phyloP scores from a whole-genome alignment of 2,113 vertebrate species.

The Pomatostomus ruficeps region DNA sequence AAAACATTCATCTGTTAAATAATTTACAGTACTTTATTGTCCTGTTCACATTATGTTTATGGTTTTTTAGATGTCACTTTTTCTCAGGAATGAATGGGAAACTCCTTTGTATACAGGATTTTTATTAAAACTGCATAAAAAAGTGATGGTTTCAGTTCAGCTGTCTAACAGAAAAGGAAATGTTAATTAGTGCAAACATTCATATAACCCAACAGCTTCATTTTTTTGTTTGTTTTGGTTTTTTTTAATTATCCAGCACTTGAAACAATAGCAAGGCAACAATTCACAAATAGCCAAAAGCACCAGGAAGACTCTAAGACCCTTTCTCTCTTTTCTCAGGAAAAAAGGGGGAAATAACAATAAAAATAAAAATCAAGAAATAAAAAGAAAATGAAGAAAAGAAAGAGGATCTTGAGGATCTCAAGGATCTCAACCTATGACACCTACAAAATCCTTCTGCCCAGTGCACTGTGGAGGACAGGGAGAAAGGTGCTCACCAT shows the following conservation, averaged over 20 bases:
- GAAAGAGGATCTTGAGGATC: rapidly evolving
- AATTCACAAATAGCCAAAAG: neutral
- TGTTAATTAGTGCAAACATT: neutral
- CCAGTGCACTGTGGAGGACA: neutral
- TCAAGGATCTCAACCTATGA: neutral
- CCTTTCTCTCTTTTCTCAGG: neutral
- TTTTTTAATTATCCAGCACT: neutral
- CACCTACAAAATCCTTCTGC: neutral
- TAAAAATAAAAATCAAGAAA: no score
- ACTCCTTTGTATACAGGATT: neutral
- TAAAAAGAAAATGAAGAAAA: neutral
- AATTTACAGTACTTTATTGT: neutral
- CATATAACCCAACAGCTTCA: neutral
- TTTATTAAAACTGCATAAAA: neutral
- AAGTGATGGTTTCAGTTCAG: neutral
- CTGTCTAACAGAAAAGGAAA: neutral
- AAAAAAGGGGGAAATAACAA: neutral
- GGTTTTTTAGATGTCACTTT: neutral
- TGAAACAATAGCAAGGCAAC: neutral
- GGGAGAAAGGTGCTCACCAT: neutral
- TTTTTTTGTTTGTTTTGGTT: neutral
- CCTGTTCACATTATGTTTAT: neutral
- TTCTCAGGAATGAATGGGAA: neutral
- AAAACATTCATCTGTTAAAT: neutral
- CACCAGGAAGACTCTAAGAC: neutral